Evolutionary conservation across 2,113 vertebrate species (phyloP).

Genomic region (Gnathonemus longibarbis): DNA sequence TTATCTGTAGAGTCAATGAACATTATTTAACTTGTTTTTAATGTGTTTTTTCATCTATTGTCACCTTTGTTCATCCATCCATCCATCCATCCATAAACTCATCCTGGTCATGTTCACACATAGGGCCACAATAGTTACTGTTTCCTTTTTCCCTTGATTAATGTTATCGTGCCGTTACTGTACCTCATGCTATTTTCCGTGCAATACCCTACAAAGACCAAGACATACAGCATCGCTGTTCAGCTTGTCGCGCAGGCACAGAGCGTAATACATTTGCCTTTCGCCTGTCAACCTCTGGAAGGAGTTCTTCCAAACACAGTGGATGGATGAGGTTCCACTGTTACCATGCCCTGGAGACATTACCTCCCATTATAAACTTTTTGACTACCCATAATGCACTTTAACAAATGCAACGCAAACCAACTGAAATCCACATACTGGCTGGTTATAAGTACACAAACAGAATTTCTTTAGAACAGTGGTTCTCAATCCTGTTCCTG

Average conservation of each 20-base stretch:
- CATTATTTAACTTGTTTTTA: too few species aligned
- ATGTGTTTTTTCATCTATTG: too few species aligned
- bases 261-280: not conserved
- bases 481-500: not conserved
- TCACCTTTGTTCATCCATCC: not conserved
- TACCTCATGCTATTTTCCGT: not conserved
- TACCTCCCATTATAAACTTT: not conserved
- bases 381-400: not conserved
- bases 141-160: not conserved
- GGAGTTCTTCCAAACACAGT: not conserved
- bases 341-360: not conserved
- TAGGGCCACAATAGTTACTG: not conserved
- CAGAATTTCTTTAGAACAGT: not conserved
- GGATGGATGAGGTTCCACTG: not conserved
- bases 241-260: not conserved
- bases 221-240: not conserved
- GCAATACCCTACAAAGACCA: not conserved
- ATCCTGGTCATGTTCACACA: not conserved
- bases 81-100: not conserved
- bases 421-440: not conserved
- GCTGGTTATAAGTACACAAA: not conserved
- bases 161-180: not conserved
- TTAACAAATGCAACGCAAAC: not conserved
- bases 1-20: too few species aligned
- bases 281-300: not conserved